Percentiles rank a stretch among this genome's conserved stretches.
phyloP scores from a whole-genome alignment of 2,113 vertebrate species.

The Rhagologus leucostigma region DNA sequence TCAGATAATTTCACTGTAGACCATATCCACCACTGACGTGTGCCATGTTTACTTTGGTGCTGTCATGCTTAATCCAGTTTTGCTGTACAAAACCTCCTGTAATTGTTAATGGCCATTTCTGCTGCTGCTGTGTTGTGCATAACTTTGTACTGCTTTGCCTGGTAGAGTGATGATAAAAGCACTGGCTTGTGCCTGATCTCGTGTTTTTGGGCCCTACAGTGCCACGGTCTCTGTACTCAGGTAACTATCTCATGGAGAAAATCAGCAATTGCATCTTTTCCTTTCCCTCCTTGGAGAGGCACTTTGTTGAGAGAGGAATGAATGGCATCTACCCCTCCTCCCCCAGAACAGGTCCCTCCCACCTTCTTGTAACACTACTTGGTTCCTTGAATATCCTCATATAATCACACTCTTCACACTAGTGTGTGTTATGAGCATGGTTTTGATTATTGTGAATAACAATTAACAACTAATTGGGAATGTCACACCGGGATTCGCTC shows the following conservation, averaged over 20 bases:
- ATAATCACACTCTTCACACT: background rate
- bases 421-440: background rate
- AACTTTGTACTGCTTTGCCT: background rate
- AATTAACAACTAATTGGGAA: background rate
- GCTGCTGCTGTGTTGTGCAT: background rate
- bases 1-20: background rate
- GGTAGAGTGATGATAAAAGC: background rate
- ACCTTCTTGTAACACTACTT: background rate
- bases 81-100: background rate
- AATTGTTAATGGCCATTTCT: background rate
- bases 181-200: background rate
- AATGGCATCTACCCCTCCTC: background rate
- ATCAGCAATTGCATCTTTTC: background rate
- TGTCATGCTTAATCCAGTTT: background rate
- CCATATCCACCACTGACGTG: rapidly evolving
- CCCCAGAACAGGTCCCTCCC: background rate
- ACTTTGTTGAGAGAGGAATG: background rate
- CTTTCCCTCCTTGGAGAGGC: background rate
- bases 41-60: background rate
- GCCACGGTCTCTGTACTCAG: background rate
- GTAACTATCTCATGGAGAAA: background rate
- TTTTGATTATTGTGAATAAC: background rate
- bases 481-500: background rate
- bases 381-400: background rate
- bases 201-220: background rate